These are phyloP conservation scores for Orgyia antiqua DNA, from an alignment of 2,888 invertebrate species.

Conservation along the genomic window DNA sequence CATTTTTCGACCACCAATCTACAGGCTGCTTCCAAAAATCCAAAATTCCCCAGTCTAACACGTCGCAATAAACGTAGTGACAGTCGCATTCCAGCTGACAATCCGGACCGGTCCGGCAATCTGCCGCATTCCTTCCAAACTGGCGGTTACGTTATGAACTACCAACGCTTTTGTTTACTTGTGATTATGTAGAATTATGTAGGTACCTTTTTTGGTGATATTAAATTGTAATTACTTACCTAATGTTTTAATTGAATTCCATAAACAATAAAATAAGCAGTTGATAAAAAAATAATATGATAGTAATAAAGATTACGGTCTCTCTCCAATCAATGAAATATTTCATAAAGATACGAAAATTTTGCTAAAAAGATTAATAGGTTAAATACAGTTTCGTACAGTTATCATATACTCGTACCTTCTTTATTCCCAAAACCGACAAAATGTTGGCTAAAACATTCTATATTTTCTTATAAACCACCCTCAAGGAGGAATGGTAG, in stretches of 20 bases:
- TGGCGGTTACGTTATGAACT: conserved; percentile 27
- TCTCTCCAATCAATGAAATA: too few relatives aligned
- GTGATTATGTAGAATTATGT: neutral
- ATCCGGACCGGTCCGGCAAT: conserved; percentile 60
- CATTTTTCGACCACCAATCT: conserved; percentile 17
- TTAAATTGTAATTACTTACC: neutral
- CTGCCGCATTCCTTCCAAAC: conserved; percentile 52
- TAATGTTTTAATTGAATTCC: too few relatives aligned
- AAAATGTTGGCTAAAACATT: conserved; percentile 34
- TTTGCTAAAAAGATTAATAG: too few relatives aligned
- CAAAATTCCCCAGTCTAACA: conserved; percentile 55
- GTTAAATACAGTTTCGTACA: too few relatives aligned
- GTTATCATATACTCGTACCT: too few relatives aligned
- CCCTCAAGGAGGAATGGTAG: conserved; percentile 10
- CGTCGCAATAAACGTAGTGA: conserved; percentile 74
- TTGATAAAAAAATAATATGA: too few relatives aligned
- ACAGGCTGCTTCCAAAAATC: conserved; percentile 44
- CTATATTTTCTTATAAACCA: conserved; percentile 38
- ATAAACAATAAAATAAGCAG: too few relatives aligned
- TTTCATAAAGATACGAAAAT: too few relatives aligned
- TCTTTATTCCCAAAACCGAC: too few relatives aligned
- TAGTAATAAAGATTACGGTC: too few relatives aligned
- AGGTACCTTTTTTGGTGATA: too few relatives aligned
- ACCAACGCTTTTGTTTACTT: conserved; percentile 15
- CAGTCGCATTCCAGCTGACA: conserved; percentile 61